Base-by-base conservation (phyloP, 92 coral and sea anemone species). In the Parazoanthus swiftii region DNA sequence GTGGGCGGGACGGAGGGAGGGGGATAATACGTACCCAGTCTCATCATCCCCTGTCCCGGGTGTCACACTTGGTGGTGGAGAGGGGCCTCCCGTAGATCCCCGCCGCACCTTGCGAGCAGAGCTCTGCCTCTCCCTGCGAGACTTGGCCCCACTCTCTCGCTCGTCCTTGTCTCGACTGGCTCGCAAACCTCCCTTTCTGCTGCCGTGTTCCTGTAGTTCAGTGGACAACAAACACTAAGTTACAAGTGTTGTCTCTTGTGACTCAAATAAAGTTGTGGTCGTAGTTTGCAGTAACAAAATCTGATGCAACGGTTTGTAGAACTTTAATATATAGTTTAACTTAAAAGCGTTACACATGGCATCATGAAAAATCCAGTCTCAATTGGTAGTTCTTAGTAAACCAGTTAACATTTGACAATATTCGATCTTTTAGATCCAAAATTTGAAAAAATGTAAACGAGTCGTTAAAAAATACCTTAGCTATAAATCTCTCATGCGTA, bases 1-100 rank as follows among this genome's bases (percentile, higher is more conserved):
- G 42, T 4, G 16, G 15, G 74, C 10, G 5, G 25, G 74, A 21
- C 8, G 29, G 33, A 46, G 73, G 39, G 23, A 38, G 23, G 33
- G 75, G 35, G 21, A n/a, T 5, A 29, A 48, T 63, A 26, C 92
- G 54, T 20, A 94, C 98, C 94, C 86, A 39, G n/a, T 83, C 85
- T 94, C 92, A 39, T 94, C 98, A 29, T 92, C 94, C 59, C 94
- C 98, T 26, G 92, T 88, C 23, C 93, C 93, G 6, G 96, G 96
- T 59, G 97, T 92, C 56, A 80, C 77, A 74, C 96, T 94, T 44
- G 99, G 98, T 66, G 99, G 99, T 63, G 98, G 96, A 56, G 99
- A 97, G 13, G 99, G 87, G 51, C 96, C 86, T 36, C 94, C 98
- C 44, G 92, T 86, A 9, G 95, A 91, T 15, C 92, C 94, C 43